Evolutionary conservation across 2,888 invertebrate species (phyloP), one percentile per base, ranked within the genome.

Genomic region (Cerastis rubricosa): DNA sequence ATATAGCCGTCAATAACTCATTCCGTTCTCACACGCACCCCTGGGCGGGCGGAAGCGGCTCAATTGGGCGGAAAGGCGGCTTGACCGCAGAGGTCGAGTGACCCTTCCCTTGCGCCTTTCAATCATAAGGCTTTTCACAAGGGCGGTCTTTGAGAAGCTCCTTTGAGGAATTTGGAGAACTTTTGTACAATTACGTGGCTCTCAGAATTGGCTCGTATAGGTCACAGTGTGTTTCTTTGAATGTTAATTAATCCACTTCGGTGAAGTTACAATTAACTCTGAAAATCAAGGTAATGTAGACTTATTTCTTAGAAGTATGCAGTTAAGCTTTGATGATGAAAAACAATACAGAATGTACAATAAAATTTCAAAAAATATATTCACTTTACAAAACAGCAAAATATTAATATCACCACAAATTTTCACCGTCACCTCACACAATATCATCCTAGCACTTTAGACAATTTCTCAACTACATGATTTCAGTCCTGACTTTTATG

Each of bases 71-170:
- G 93, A 93, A 95, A 92, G 93, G 91, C 91, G 90, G 88, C 95
- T 95, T 95, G 95, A 95, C 95, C 95, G 93, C 90, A 87, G 90
- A 92, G 90, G 92, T 95, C 93, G 93, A 95, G 95, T 95, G 95
- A 95, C 95, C 95, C 95, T 94, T 93, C 91, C 91, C 92, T 91
- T 92, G 92, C 90, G 91, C 84, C 92, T 89, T 92, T 92, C 92
- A 90, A 93, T 92, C 93, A 91, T 93, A 90, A 93, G 93, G 89
- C 94, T 91, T 90, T 91, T 92, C 88, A 91, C 76, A 87, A 92
- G 93, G 91, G 92, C 86, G 89, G 85, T 89, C 89, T 90, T 89
- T 84, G 80, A 85, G 89, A 85, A 84, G 77, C 74, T 83, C 87
- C 91, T 91, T 92, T 92, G 89, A 90, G 84, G 84, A 88, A 88